phyloP scores from a whole-genome alignment of 2,888 invertebrate genomes.

The Neria commutata region DNA sequence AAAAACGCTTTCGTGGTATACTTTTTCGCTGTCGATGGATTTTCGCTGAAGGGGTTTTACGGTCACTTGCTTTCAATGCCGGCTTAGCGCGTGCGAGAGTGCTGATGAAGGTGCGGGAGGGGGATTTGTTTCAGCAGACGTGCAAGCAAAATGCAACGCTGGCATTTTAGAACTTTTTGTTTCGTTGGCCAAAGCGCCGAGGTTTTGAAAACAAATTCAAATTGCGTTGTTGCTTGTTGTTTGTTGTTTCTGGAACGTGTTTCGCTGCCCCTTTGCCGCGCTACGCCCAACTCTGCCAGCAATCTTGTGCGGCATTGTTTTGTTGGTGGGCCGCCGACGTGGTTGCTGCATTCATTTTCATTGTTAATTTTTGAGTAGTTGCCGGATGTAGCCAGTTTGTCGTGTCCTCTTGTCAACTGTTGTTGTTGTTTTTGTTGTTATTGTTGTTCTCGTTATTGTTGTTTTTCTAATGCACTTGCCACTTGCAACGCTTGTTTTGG shows the following conservation, averaged over 20 bases:
- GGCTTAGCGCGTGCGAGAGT: neutral
- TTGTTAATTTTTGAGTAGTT: constrained; percentile 44
- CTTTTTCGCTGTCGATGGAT: neutral
- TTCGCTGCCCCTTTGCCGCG: neutral
- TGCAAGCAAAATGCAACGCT: neutral
- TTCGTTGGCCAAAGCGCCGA: neutral
- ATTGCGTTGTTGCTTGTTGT: neutral
- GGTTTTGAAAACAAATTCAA: neutral
- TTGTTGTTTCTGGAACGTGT: neutral
- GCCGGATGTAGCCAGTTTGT: constrained; percentile 38
- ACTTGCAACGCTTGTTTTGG: neutral
- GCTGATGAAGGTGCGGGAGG: neutral
- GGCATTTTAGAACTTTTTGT: neutral
- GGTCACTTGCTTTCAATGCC: neutral
- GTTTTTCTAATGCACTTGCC: constrained; percentile 32
- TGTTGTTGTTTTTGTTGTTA: constrained; percentile 23
- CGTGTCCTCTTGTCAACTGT: constrained; percentile 16
- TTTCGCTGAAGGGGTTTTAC: neutral
- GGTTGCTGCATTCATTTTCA: constrained; percentile 3
- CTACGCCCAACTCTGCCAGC: no score
- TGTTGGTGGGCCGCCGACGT: neutral
- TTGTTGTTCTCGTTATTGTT: constrained; percentile 23
- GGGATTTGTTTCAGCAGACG: neutral
- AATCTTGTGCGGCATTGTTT: neutral
- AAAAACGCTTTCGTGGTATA: constrained; percentile 28